Percentiles rank a stretch among this genome's conserved stretches.
phyloP scores from a whole-genome alignment of 2,888 invertebrate genomes.

The Lordiphosa fenestrarum region DNA sequence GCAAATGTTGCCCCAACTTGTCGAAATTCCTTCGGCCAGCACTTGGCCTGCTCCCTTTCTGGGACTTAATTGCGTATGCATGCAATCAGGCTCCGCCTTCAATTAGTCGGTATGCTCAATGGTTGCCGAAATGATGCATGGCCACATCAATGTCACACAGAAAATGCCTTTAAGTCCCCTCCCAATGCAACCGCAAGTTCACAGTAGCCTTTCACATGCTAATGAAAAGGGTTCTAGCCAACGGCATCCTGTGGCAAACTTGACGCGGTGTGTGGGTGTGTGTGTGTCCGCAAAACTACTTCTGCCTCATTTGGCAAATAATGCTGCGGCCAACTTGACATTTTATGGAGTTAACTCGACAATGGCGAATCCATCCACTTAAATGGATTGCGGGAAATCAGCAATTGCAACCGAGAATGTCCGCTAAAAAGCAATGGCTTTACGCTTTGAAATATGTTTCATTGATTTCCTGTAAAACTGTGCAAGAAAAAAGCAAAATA shows the following conservation, averaged over 20 bases:
- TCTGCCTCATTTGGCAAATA: conserved; percentile 53
- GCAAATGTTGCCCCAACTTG: no score
- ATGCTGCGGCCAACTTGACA: conserved; percentile 23
- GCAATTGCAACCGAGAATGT: conserved; percentile 30
- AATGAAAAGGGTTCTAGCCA: conserved; percentile 43
- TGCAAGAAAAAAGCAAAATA: conserved; percentile 42
- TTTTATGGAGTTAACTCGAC: conserved; percentile 29
- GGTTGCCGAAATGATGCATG: conserved; percentile 28
- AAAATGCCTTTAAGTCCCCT: conserved; percentile 20
- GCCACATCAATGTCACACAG: conserved; percentile 42
- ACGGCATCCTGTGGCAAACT: conserved; percentile 15
- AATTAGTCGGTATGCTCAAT: not conserved
- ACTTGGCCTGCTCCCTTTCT: not conserved
- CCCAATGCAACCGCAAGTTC: conserved; percentile 18
- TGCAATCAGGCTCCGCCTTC: conserved; percentile 16
- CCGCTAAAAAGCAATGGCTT: conserved; percentile 61
- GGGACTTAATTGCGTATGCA: not conserved
- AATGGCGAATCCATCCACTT: conserved; percentile 28
- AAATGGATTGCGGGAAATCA: conserved; percentile 25
- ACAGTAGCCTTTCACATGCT: conserved; percentile 30
- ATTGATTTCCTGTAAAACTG: conserved; percentile 66
- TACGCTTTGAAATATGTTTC: conserved; percentile 59
- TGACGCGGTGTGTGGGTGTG: not conserved
- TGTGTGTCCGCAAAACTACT: conserved; percentile 31
- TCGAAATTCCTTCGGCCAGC: no score